Evolutionary conservation across 2,113 vertebrate genomes (phyloP).

Genomic region (Nothocercus julius): DNA sequence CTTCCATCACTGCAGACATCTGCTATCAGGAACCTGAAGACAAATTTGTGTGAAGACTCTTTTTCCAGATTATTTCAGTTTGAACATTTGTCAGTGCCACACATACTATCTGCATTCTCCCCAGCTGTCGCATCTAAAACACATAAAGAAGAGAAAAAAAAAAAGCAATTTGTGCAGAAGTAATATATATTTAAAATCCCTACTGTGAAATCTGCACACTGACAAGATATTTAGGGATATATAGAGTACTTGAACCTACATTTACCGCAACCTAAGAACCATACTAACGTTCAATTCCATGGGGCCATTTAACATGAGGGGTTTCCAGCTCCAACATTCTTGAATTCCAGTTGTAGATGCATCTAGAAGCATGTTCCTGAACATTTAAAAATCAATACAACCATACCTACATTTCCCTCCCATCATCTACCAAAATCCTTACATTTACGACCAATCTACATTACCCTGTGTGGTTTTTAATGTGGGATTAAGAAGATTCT

Average conservation of each 20-base stretch:
- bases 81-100: background rate
- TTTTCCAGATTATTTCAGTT: slow-evolving; percentile 28
- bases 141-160: background rate
- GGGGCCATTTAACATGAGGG: background rate
- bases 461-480: background rate
- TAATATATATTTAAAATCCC: background rate
- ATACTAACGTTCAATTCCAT: background rate
- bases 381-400: background rate
- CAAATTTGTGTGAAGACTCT: background rate
- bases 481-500: background rate
- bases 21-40: slow-evolving; percentile 35
- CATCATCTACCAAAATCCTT: background rate
- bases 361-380: background rate
- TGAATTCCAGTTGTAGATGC: background rate
- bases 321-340: background rate
- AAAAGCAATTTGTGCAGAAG: background rate
- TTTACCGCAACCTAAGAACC: background rate
- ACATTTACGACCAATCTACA: background rate
- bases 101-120: background rate
- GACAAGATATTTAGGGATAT: background rate
- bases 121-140: background rate
- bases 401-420: background rate
- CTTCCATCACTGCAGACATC: slow-evolving; percentile 44
- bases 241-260: background rate
- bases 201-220: background rate